phyloP scores from a whole-genome alignment of 2,113 vertebrate species.

The Crocuta crocuta region DNA sequence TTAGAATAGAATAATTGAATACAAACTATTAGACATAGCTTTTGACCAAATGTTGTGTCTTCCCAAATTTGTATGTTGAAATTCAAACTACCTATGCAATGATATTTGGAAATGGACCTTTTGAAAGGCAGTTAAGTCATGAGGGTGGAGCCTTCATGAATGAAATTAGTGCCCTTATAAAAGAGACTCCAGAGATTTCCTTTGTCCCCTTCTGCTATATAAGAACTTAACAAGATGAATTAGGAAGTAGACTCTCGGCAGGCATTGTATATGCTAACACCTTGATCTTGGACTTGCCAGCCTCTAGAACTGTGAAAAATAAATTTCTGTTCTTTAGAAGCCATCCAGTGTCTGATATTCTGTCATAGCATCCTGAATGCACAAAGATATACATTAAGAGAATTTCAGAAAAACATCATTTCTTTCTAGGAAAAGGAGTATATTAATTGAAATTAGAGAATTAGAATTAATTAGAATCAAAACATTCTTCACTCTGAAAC shows the following conservation, averaged over 20 bases:
- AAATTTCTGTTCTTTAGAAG: neutral
- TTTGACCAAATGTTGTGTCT: neutral
- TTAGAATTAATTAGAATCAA: neutral
- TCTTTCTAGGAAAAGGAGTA: neutral
- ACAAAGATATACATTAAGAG: neutral
- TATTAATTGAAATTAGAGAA: slow-evolving; percentile 4
- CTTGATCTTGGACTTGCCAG: neutral
- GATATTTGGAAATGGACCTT: neutral
- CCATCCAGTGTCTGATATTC: neutral
- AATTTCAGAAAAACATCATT: neutral
- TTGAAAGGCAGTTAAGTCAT: neutral
- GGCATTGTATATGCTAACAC: neutral
- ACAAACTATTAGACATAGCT: neutral
- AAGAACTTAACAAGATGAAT: neutral
- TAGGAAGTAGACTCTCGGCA: neutral
- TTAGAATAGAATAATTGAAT: neutral
- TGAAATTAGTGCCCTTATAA: neutral
- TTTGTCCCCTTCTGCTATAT: neutral
- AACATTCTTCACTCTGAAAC: neutral
- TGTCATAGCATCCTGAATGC: neutral
- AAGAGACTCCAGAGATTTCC: neutral
- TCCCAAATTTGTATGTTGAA: neutral
- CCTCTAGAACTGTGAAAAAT: neutral
- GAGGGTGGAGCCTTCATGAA: neutral
- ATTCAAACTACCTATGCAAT: neutral